Conservation (phyloP, 2,888 invertebrate species). For the Apamea crenata region DNA sequence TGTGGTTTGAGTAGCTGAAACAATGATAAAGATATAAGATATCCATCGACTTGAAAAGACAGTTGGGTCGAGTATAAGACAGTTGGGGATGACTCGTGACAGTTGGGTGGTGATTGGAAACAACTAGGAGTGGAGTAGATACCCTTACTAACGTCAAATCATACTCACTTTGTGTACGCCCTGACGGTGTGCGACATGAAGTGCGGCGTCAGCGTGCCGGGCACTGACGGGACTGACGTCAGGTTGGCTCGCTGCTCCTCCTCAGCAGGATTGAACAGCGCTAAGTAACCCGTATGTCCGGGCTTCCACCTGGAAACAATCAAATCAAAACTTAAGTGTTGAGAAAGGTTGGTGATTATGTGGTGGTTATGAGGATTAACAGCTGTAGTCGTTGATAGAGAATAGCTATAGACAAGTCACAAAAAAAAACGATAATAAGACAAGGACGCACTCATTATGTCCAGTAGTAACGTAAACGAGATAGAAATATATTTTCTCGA, state of each 20-base stretch:
- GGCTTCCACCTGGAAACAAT: constrained; percentile 91
- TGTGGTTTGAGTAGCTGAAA: constrained; percentile 90
- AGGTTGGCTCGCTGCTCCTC: constrained; percentile 89
- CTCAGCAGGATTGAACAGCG: constrained; percentile 92
- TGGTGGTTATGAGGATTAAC: background rate
- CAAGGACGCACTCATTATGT: background rate
- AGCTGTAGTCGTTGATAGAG: no score
- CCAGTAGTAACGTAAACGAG: no score
- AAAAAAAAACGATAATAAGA: background rate
- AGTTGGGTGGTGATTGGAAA: background rate
- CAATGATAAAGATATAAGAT: constrained; percentile 53
- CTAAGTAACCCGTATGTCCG: constrained; percentile 94
- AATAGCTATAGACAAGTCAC: background rate
- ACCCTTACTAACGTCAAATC: background rate
- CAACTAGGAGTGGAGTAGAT: background rate
- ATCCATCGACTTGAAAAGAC: background rate
- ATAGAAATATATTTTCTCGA: background rate
- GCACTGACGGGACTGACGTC: constrained; percentile 85
- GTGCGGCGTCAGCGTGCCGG: constrained; percentile 91
- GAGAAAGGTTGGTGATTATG: background rate
- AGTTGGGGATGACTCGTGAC: no score
- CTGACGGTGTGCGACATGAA: constrained; percentile 88
- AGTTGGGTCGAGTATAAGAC: background rate
- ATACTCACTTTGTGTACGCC: constrained; percentile 78
- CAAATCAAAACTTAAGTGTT: background rate